Percentiles rank a stretch among this genome's conserved stretches.
phyloP scores from a whole-genome alignment of 2,888 invertebrate genomes.

The Archips xylosteana region DNA sequence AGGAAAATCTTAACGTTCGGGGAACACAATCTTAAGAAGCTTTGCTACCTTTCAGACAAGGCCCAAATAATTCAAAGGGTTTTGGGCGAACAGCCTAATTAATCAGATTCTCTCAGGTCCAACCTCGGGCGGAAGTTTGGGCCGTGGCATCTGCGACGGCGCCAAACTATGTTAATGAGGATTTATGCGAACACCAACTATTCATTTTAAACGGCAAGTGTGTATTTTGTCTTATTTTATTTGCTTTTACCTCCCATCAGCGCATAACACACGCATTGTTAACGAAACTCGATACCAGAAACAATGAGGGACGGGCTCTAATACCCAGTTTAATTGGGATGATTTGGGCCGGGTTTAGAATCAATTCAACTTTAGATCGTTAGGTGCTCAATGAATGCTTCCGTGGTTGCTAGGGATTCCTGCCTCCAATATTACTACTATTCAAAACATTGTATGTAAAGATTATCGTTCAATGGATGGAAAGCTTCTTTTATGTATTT shows the following conservation, averaged over 20 bases:
- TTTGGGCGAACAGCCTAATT: conserved; percentile 67
- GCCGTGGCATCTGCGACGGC: conserved; percentile 65
- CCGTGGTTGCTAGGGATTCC: conserved; percentile 1
- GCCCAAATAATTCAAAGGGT: conserved; percentile 71
- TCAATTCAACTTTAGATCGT: conserved; percentile 40
- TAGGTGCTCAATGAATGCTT: conserved; percentile 20
- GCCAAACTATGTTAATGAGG: conserved; percentile 60
- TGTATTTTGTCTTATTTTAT: conserved; percentile 40
- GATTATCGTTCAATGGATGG: conserved; percentile 2
- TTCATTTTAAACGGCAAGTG: conserved; percentile 31
- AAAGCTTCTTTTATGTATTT: not conserved
- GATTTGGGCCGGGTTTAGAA: conserved; percentile 22
- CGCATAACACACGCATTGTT: conserved; percentile 22
- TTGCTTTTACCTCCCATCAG: conserved; percentile 22
- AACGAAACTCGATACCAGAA: conserved; percentile 16
- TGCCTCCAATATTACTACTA: not conserved
- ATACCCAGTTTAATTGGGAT: conserved; percentile 35
- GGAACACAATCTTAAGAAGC: conserved; percentile 66
- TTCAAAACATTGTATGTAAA: conserved; percentile 1
- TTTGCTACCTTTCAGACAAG: conserved; percentile 62
- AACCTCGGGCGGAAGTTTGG: conserved; percentile 47
- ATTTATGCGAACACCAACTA: conserved; percentile 48
- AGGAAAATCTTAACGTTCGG: conserved; percentile 57
- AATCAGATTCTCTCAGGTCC: conserved; percentile 67
- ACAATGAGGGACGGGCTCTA: conserved; percentile 26